Evolutionary conservation across 2,888 invertebrate genomes (phyloP).

Genomic region (Penaeus monodon): DNA sequence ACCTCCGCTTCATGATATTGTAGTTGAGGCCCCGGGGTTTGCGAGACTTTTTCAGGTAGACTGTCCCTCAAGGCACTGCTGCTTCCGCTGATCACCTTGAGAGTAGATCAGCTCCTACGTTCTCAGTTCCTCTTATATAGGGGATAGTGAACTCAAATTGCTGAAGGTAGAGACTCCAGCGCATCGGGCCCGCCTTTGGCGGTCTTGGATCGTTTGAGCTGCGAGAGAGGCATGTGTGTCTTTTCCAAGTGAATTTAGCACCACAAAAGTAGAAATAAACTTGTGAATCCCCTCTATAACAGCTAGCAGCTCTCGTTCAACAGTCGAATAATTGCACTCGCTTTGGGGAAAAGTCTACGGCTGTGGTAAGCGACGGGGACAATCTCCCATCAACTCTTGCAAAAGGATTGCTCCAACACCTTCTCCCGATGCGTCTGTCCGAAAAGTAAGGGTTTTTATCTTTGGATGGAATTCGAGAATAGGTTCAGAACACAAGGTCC

Average conservation of each 20-base stretch:
- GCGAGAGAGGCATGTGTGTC: conserved; percentile 9
- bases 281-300: conserved; percentile 10
- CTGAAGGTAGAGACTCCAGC: conserved; percentile 26
- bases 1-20: too few relatives aligned
- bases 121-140: neutral
- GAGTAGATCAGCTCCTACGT: too few relatives aligned
- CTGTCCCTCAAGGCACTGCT: too few relatives aligned
- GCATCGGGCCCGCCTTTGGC: too few relatives aligned
- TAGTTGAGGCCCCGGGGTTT: too few relatives aligned
- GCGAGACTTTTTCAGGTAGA: too few relatives aligned
- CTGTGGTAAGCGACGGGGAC: neutral
- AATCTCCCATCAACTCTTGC: conserved; percentile 2
- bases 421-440: conserved; percentile 12
- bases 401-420: neutral
- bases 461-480: too few relatives aligned
- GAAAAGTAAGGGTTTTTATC: neutral
- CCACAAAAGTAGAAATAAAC: neutral
- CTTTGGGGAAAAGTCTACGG: neutral
- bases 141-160: too few relatives aligned
- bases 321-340: neutral
- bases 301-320: conserved; percentile 1
- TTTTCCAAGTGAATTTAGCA: neutral
- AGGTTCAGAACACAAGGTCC: too few relatives aligned
- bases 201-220: neutral
- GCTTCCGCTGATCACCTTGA: too few relatives aligned